Evolutionary conservation across 2,888 invertebrate species (phyloP), one percentile per base, ranked within the genome.

Genomic region (Zhengitettix transpicula): DNA sequence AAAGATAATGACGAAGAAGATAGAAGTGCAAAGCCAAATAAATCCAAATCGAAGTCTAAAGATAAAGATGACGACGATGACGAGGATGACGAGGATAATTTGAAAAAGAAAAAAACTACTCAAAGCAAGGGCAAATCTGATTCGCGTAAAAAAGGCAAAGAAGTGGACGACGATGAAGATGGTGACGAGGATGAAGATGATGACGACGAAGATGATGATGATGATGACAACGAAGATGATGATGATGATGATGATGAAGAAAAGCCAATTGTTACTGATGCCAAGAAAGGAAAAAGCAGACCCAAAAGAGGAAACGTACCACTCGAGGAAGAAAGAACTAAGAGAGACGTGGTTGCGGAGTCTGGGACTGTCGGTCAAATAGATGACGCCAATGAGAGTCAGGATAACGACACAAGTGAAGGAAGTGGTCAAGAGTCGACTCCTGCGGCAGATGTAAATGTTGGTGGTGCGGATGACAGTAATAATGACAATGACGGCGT

Each of bases 71-170:
- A 64, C 0, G 69, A 69, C 3, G 68, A 69, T 14, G 70, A 68
- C 16, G 63, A 62, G 1, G 64, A 62, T 11, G 60, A 59, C 15
- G 62, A 59, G 42, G 62, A 61, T n/a, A 62, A 61, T 15, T 28
- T 7, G 2, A 28, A 28, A 28, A 11, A 59, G 41, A 44, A 60
- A 28, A 51, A 57, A 16, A 60, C 44, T 58, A 59, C 58, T 59
- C 62, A 70, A 55, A 70, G 71, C 41, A 72, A 71, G 63, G 7
- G 28, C 7, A 28, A 28, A 28, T 28, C 28, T 28, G 28, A 28
- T 5, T 28, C 28, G 7, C 28, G 28, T 28, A 70, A 71, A 62
- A 71, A 72, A 63, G 67, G 66, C 56, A 70, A 71, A 61, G 69
- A 71, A 56, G 72, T 71, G 40, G 72, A 65, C 66, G 64, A 64